Evolutionary conservation across 1,140 invertebrate genomes (phyloP), one percentile per base, ranked within the genome.

Genomic region (Vanessa atalanta): DNA sequence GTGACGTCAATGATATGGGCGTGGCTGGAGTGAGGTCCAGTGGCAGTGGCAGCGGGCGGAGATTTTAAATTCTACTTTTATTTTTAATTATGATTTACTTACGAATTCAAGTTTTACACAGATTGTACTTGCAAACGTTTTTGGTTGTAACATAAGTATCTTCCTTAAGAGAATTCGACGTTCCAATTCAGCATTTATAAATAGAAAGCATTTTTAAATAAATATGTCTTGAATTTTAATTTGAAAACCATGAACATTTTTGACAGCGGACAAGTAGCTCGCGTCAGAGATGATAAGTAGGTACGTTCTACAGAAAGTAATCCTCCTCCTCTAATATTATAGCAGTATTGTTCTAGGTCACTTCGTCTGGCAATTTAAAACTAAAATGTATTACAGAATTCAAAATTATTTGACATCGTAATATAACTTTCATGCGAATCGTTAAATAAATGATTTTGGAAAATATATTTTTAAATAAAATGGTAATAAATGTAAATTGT

Each of bases 1-100:
- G 31, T 71, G 72, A 73, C 72, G 72, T 73, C 72, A 73, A 64
- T 73, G 31, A 14, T 2, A 14, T 26, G 20, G 23, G 57, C 23
- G 23, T 37, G 57, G 23, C 11, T 4, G 53, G 16, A 11, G 53
- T 55, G 14, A 55, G 53, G 15, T 20, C n/a, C 15, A 20, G 16
- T 8, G 53, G 12, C 13, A 50, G 15, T 50, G 12, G 13, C 9
- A 50, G 48, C 15, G 15, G 15, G 20, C 20, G 5, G 12, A 31
- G 43, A 65, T 65, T 65, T 23, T 69, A 47, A 37, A 43, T 11
- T 3, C 37, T 1, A 9, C 9, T 43, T 43, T 43, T 43, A 43
- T 43, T 9, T 43, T 43, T 11, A 43, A 43, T 43, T 5, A 9
- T 43, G 37, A 43, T 43, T 43, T 43, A 20, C 20, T 20, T 20